Base-by-base conservation (phyloP, 1,140 invertebrate genomes). In the Drosophila nikananu region DNA sequence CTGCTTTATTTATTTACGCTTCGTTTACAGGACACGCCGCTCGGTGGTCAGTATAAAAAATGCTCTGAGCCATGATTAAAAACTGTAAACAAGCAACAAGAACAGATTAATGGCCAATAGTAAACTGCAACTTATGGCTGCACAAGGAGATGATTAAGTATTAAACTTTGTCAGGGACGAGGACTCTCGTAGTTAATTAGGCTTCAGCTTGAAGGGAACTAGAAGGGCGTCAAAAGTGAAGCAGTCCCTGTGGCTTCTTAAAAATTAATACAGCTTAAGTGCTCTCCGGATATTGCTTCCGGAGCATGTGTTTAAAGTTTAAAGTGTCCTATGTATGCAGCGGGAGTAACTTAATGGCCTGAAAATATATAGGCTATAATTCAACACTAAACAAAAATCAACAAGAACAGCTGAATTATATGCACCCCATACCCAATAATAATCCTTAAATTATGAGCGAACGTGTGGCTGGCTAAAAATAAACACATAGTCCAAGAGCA, bases 1-100 rank as follows among this genome's bases (percentile, higher is more conserved):
- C 77, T 80, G 48, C 51, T 83, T 75, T n/a, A n/a, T 71, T 81
- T 71, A 89, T 89, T 72, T 67, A 49, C 67, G 61, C 55, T 70
- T 66, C 62, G 60, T 51, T 66, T 41, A 32, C 27, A 37, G 44
- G 49, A 54, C 67, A 60, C 25, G 25, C 12, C 19, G 12, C 17
- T 57, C 32, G 37, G 39, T 27, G 49, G 55, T n/a, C 41, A 21
- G 12, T 7, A 13, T 8, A 15, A 57, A 21, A 57, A 55, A 10
- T 1, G 15, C 21, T 21, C 12, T 23, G 30, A 27, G 41, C 59
- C 44, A 30, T 23, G 39, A 67, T 42, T 51, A 54, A 51, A 17
- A 25, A 59, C 61, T 64, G 63, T 35, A 44, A 66, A 46, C 58
- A 62, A 60, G 19, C n/a, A 35, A 60, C 52, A 32, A 35, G 23